These are phyloP conservation scores for Podarcis raffonei DNA, from an alignment of 2,113 vertebrate species.

Conservation along the genomic window DNA sequence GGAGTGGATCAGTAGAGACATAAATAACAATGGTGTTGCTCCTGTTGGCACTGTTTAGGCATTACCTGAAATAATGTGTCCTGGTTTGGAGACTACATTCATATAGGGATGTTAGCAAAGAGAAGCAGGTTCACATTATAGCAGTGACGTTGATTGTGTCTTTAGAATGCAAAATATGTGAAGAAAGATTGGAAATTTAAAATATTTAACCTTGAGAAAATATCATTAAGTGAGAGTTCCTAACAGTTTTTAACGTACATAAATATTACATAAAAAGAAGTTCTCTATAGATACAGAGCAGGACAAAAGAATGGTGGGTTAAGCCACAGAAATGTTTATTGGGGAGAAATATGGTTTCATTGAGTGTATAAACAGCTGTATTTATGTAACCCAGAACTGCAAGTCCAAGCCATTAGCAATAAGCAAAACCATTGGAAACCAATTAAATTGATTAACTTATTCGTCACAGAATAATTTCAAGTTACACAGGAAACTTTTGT, in stretches of 20 bases:
- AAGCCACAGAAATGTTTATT: background rate
- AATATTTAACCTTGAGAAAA: constrained; percentile 2
- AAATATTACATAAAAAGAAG: background rate
- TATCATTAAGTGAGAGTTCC: background rate
- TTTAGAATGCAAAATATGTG: background rate
- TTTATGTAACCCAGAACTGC: background rate
- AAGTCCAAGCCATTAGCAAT: background rate
- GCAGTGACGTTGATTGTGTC: background rate
- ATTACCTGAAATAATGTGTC: constrained; percentile 14
- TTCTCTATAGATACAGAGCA: background rate
- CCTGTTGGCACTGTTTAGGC: background rate
- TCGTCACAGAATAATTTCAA: background rate
- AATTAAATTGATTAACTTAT: background rate
- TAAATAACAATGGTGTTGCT: constrained; percentile 4
- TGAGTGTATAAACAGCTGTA: background rate
- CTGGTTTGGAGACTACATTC: background rate
- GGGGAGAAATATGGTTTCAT: background rate
- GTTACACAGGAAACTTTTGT: background rate
- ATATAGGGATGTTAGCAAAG: background rate
- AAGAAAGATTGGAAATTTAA: background rate
- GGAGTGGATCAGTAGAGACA: constrained; percentile 15
- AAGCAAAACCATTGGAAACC: background rate
- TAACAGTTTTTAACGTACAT: background rate
- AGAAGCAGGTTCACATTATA: background rate
- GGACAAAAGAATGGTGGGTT: background rate